Conservation (phyloP, 2,113 vertebrate species). For the Ciconia boyciana region DNA sequence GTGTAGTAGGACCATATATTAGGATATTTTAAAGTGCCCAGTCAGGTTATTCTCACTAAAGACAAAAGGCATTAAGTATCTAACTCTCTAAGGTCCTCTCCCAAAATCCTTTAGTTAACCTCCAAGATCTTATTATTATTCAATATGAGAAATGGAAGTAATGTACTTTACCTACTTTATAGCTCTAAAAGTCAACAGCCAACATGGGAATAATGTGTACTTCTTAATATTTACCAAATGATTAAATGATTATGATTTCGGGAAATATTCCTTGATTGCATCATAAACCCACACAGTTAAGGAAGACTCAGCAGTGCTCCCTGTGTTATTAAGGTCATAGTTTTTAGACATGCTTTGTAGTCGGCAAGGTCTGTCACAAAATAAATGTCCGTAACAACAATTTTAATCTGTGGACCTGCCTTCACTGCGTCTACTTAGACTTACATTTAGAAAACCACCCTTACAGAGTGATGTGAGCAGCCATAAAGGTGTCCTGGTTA, state of each 20-base stretch:
- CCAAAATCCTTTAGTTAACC: not conserved
- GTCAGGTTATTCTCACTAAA: not conserved
- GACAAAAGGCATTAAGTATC: not conserved
- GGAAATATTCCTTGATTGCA: not conserved
- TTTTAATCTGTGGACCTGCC: not conserved
- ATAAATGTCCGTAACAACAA: not conserved
- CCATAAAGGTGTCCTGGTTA: not conserved
- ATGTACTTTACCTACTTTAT: not conserved
- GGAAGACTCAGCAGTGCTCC: not conserved
- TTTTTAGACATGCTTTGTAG: not conserved
- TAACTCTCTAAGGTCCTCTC: not conserved
- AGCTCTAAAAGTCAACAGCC: not conserved
- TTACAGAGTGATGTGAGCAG: not conserved
- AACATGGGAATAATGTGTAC: not conserved
- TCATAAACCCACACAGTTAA: not conserved
- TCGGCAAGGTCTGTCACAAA: not conserved
- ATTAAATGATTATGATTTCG: not conserved
- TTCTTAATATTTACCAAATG: not conserved
- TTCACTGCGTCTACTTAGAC: not conserved
- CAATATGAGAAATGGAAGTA: not conserved
- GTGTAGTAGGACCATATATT: not conserved
- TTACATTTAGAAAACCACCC: not conserved
- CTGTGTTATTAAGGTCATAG: not conserved
- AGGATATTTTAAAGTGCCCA: not conserved
- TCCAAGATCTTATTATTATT: not conserved